Percentiles rank a stretch among this genome's conserved stretches.
phyloP scores from a whole-genome alignment of 2,888 invertebrate species.

The Drosophila peninsularis region DNA sequence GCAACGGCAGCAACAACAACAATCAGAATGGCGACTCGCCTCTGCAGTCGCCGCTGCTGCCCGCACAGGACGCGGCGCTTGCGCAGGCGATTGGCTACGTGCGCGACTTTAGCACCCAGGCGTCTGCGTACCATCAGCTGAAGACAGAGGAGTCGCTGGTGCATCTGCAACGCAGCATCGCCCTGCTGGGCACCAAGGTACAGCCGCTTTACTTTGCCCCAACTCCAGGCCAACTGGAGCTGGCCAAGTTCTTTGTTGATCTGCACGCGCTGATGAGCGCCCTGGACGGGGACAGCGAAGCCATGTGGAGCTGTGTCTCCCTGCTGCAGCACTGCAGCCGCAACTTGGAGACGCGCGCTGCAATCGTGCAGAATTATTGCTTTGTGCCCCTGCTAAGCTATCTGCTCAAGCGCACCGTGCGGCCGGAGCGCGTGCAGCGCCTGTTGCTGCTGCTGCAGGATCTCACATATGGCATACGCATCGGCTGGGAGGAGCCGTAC shows the following conservation, averaged over 20 bases:
- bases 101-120: constrained; percentile 79
- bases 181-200: constrained; percentile 73
- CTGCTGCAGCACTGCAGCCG: constrained; percentile 81
- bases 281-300: constrained; percentile 75
- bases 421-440: constrained; percentile 77
- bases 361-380: constrained; percentile 81
- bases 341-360: constrained; percentile 77
- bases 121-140: constrained; percentile 69
- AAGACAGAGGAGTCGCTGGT: constrained; percentile 78
- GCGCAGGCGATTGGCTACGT: constrained; percentile 76
- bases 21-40: constrained; percentile 53
- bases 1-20: constrained; percentile 29
- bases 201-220: constrained; percentile 75
- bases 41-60: constrained; percentile 1
- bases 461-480: constrained; percentile 91
- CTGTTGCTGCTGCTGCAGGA: constrained; percentile 86
- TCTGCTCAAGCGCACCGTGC: constrained; percentile 70
- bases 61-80: constrained; percentile 50
- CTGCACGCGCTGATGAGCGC: constrained; percentile 79
- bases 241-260: constrained; percentile 82
- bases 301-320: constrained; percentile 80
- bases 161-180: constrained; percentile 81
- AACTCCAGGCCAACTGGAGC: constrained; percentile 70
- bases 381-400: constrained; percentile 81
- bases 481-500: constrained; percentile 92